These are phyloP conservation scores for Tachina fera DNA, from an alignment of 2,888 invertebrate species.

Conservation along the genomic window DNA sequence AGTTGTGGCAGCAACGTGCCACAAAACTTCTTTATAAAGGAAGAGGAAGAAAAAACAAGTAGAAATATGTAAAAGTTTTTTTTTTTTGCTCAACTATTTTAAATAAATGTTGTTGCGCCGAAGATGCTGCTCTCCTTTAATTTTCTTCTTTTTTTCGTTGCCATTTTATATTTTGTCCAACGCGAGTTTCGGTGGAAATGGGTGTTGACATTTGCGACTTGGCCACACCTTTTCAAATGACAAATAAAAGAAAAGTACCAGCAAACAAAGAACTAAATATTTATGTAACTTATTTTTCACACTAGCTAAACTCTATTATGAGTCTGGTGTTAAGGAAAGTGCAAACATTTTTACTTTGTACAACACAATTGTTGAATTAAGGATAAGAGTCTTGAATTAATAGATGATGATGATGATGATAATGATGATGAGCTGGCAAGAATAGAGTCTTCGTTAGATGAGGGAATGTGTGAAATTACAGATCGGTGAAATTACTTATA, in stretches of 20 bases:
- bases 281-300: not conserved
- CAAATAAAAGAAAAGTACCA: constrained; percentile 39
- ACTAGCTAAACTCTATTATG: constrained; percentile 20
- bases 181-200: constrained; percentile 62
- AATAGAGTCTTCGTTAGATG: no score
- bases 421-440: no score
- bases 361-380: no score
- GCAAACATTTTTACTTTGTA: no score
- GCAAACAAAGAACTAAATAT: constrained; percentile 28
- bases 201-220: constrained; percentile 69
- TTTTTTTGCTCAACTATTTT: constrained; percentile 47
- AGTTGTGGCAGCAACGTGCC: not conserved
- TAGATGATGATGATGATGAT: no score
- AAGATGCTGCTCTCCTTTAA: constrained; percentile 58
- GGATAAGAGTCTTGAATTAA: no score
- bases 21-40: not conserved
- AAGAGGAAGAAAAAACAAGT: constrained; percentile 7
- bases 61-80: constrained; percentile 8
- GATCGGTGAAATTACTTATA: no score
- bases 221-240: constrained; percentile 68
- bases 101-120: constrained; percentile 56
- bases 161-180: constrained; percentile 40
- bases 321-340: not conserved
- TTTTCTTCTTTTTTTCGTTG: constrained; percentile 29
- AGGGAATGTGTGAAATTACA: no score